A percentile compares a stretch with the other conserved stretches of the same genome.
Conservation (phyloP, 2,113 vertebrate species). For the Thunnus thynnus region DNA sequence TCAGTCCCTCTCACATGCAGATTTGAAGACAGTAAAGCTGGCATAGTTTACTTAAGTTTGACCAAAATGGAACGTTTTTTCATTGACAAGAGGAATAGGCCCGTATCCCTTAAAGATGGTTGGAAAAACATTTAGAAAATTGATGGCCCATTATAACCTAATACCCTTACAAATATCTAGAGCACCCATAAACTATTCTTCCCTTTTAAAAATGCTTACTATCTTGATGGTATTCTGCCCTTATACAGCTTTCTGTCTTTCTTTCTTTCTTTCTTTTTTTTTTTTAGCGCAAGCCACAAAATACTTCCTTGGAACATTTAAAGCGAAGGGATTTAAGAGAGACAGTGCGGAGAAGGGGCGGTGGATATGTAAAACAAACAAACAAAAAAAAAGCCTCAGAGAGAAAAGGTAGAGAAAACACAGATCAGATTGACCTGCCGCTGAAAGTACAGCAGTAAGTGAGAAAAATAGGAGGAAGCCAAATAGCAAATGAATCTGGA, state of each 20-base stretch:
- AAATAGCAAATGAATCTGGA: slow-evolving; percentile 71
- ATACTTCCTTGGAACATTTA: slow-evolving; percentile 83
- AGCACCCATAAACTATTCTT: slow-evolving; percentile 70
- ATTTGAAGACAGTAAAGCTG: background rate
- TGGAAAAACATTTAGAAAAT: slow-evolving; percentile 63
- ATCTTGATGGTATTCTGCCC: slow-evolving; percentile 76
- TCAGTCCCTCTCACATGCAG: too few species aligned
- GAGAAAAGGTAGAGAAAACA: slow-evolving; percentile 61
- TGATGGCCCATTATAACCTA: slow-evolving; percentile 61
- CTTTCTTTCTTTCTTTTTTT: slow-evolving; percentile 50
- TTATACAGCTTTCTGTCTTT: slow-evolving; percentile 60
- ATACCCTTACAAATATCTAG: slow-evolving; percentile 62
- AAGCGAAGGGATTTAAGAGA: slow-evolving; percentile 73
- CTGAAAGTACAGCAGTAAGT: slow-evolving; percentile 46
- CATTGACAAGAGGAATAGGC: slow-evolving; percentile 23
- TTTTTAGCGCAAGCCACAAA: slow-evolving; percentile 78
- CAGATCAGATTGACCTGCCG: slow-evolving; percentile 43
- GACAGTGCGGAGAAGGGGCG: slow-evolving; percentile 31
- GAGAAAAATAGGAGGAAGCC: slow-evolving; percentile 36
- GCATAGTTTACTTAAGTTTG: slow-evolving; percentile 19
- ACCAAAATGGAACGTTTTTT: slow-evolving; percentile 44
- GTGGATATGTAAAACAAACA: slow-evolving; percentile 35
- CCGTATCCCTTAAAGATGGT: slow-evolving; percentile 40
- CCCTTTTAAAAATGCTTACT: slow-evolving; percentile 73
- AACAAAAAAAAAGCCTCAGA: slow-evolving; percentile 43